Evolutionary conservation across 1,140 invertebrate species (phyloP), one percentile per base, ranked within the genome.

Genomic region (Nephila pilipes): DNA sequence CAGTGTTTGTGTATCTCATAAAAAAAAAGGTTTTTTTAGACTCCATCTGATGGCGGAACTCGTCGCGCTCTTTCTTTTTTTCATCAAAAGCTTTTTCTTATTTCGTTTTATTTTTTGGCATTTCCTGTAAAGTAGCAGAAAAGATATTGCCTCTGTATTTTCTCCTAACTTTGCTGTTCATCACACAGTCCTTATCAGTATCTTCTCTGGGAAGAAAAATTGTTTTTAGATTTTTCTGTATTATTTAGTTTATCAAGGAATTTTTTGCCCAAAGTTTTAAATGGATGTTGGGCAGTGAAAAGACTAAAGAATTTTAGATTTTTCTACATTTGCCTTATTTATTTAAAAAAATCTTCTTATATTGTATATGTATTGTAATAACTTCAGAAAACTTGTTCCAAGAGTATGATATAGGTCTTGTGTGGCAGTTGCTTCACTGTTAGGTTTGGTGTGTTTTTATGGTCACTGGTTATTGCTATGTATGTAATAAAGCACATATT

Each of bases 401-500:
- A 46, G 79, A 93, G 91, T 85, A 87, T 93, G 91, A 93, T 93
- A 87, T 93, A 87, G 91, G 60, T 85, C 60, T 93, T 60, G 91
- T 93, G 91, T 93, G 85, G 91, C 90, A 85, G 81, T 69, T 75
- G 90, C 91, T 93, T 93, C 91, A 93, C 91, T 87, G 91, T 93
- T 93, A 93, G 91, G 91, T 93, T 93, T 81, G 85, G 92, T 93
- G 92, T 93, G 92, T 93, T 85, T 46, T 93, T 89, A 89, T 89
- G 92, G 92, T 93, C 92, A 93, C 92, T 87, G 85, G 87, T 93
- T 93, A 93, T 85, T 89, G 85, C 92, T 93, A 89, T 89, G 92
- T 93, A 88, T 93, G 92, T 93, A 83, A 69, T 79, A 88, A 93
- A 93, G 87, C 92, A 93, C 92, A 93, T 55, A 63, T 87, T 87